Conservation (phyloP, 1,140 invertebrate genomes). For the Trialeurodes vaporariorum region DNA sequence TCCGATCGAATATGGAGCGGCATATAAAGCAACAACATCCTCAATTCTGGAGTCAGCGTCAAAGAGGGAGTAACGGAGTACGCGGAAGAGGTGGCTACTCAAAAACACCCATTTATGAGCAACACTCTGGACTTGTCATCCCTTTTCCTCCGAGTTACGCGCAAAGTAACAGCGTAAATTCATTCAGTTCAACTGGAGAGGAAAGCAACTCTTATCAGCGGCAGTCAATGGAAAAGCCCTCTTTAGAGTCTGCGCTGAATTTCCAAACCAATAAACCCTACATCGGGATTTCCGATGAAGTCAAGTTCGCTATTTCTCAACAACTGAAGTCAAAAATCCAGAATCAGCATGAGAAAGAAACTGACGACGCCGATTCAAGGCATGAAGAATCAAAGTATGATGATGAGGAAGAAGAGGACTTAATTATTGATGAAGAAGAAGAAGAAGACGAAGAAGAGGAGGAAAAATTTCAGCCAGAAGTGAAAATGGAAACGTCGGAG, state of each 20-base stretch:
- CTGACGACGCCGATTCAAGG: constrained; percentile 17
- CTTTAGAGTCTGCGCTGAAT: neutral
- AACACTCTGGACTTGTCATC: neutral
- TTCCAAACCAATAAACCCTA: neutral
- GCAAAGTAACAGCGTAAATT: neutral
- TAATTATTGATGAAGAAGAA: constrained; percentile 54
- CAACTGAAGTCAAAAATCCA: constrained; percentile 48
- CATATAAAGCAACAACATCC: constrained; percentile 91
- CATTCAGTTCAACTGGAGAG: neutral
- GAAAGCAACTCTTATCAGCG: neutral
- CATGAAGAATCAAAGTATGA: constrained; percentile 30
- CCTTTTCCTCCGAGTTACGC: neutral
- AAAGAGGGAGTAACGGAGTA: constrained; percentile 27
- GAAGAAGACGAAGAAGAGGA: constrained; percentile 25
- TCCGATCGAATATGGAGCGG: constrained; percentile 84
- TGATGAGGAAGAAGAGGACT: constrained; percentile 50
- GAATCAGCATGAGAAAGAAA: constrained; percentile 2
- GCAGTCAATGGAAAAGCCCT: neutral
- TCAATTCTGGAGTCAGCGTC: constrained; percentile 67
- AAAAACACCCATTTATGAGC: neutral
- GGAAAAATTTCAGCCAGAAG: constrained; percentile 15
- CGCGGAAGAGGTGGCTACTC: neutral
- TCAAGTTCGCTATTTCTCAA: constrained; percentile 66
- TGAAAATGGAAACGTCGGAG: constrained; percentile 16
- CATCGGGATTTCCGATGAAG: constrained; percentile 47